Base-by-base conservation (phyloP, 2,797 vertebrate species). In the Anguilla anguilla region DNA sequence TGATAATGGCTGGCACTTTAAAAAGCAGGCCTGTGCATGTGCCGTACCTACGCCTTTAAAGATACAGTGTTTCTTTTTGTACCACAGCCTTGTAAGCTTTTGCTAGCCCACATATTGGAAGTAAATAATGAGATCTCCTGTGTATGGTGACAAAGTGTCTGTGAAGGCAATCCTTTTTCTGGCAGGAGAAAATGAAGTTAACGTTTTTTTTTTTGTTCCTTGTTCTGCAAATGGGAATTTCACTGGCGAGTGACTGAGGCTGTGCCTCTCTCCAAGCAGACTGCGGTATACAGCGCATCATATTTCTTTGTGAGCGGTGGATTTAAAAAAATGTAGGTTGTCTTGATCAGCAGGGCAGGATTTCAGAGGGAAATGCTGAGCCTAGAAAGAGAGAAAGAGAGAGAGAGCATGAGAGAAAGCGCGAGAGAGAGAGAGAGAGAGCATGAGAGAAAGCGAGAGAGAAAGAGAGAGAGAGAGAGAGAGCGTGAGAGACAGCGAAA, bases 311-410 rank as follows among this genome's bases (percentile, higher is more conserved):
- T 35, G 19, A 77, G 53, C 55, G 81, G 74, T 82, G 89, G 89
- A 90, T 91, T 91, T 5, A 46, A 46, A 81, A 88, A 86, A 90
- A 91, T 91, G 89, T 91, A 90, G 89, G 91, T 91, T 87, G 89
- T 88, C 90, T 86, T 77, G 53, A 85, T 90, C 81, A 87, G 89
- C 83, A 82, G 64, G 88, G 86, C 88, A 72, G 72, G 69, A 81
- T 83, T 82, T 88, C 83, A 81, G 28, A 77, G 87, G 72, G 72
- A 51, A n/a, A 86, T 77, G 59, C 86, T 86, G 81, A 74, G 35
- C 74, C 57, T 84, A 86, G 72, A 83, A 51, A 28, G 22, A 57
- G 13, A 51, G 43, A 46, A 46, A 59, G 19, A 2, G 57, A 59
- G 57, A 59, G 57, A 59, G 57, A 59, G 57, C 43, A 46, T 46